These are phyloP conservation scores for Linepithema humile DNA, from an alignment of 1,140 invertebrate genomes.

Conservation along the genomic window DNA sequence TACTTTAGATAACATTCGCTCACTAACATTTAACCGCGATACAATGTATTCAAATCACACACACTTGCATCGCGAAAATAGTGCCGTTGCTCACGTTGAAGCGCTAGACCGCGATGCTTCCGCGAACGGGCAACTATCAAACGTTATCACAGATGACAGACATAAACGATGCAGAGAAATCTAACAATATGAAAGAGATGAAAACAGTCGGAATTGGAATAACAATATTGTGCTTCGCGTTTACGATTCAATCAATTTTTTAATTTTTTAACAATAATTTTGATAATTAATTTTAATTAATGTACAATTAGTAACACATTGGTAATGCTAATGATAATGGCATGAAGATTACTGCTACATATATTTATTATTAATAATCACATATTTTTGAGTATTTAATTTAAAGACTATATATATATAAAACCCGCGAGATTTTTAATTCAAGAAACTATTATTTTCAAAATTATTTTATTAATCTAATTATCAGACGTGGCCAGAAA, in stretches of 20 bases:
- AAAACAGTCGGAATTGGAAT: background rate
- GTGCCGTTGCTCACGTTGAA: background rate
- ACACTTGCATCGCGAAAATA: background rate
- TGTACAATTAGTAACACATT: background rate
- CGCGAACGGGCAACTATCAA: background rate
- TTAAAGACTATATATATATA: background rate
- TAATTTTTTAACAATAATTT: background rate
- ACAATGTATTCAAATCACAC: background rate
- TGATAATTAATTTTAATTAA: background rate
- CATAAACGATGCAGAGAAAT: background rate
- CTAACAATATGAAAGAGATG: background rate
- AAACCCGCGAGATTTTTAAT: background rate
- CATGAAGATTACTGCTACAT: background rate
- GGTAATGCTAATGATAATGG: background rate
- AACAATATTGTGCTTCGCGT: background rate
- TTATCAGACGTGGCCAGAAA: background rate
- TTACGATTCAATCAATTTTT: background rate
- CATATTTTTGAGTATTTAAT: background rate
- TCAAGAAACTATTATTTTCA: background rate
- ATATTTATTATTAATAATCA: background rate
- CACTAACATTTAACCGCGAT: background rate
- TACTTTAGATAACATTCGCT: constrained; percentile 38
- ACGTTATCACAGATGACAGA: background rate
- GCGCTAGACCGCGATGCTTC: background rate
- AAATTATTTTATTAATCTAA: background rate